Evolutionary conservation across 2,797 vertebrate genomes (phyloP).

Genomic region (Corythornis leucogaster): DNA sequence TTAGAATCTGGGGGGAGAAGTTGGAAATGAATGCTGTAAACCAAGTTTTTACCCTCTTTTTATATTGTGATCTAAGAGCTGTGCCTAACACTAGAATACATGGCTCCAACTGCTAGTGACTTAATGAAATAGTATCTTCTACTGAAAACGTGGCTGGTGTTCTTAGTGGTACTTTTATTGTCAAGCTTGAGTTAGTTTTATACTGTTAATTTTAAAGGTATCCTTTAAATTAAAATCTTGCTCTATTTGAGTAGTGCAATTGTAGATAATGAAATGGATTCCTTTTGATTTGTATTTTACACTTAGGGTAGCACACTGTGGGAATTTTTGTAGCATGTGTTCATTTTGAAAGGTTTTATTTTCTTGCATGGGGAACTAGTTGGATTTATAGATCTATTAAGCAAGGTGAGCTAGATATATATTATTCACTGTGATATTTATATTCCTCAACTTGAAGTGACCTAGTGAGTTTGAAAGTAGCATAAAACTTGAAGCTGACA

Average conservation of each 20-base stretch:
- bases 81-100: not conserved
- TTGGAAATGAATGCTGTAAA: not conserved
- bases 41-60: not conserved
- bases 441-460: constrained; percentile 49
- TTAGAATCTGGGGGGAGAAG: not conserved
- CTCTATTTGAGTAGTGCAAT: not conserved
- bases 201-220: constrained; percentile 27
- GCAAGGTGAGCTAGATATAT: constrained; percentile 27
- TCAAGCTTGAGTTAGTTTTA: not conserved
- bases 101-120: not conserved
- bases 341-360: constrained; percentile 24
- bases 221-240: constrained; percentile 6
- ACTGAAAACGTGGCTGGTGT: not conserved
- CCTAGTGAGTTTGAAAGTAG: constrained; percentile 45
- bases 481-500: constrained; percentile 38
- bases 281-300: constrained; percentile 33
- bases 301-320: not conserved
- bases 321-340: not conserved
- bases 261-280: constrained; percentile 3
- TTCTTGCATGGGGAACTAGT: not conserved
- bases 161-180: constrained; percentile 46
- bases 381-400: constrained; percentile 59
- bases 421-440: constrained; percentile 31
- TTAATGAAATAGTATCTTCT: constrained; percentile 13
- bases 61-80: not conserved